Percentiles rank a stretch among this genome's conserved stretches.
phyloP scores from a whole-genome alignment of 2,888 invertebrate genomes.

The Mycalesis mineus region DNA sequence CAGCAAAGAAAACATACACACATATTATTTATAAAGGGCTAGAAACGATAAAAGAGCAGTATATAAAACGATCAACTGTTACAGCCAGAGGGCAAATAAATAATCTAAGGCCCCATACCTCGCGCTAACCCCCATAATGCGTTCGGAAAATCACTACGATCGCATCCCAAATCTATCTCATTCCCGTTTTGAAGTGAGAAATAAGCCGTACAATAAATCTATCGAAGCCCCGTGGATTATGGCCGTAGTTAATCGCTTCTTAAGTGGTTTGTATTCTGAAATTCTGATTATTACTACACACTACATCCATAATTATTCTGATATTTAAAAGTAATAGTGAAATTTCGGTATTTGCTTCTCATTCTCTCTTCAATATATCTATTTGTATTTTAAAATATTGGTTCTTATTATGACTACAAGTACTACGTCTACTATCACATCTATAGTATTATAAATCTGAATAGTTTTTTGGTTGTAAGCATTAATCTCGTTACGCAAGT shows the following conservation, averaged over 20 bases:
- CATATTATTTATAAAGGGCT: background rate
- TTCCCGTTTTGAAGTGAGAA: slow-evolving; percentile 26
- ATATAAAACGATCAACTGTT: background rate
- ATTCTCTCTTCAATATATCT: too few relatives aligned
- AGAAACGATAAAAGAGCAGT: background rate
- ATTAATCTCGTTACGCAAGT: too few relatives aligned
- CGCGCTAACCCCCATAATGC: slow-evolving; percentile 19
- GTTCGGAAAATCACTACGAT: slow-evolving; percentile 16
- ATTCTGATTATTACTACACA: too few relatives aligned
- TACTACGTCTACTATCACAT: too few relatives aligned
- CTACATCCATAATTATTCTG: too few relatives aligned
- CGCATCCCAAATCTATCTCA: slow-evolving; percentile 21
- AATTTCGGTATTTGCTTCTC: too few relatives aligned
- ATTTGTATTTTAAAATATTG: too few relatives aligned
- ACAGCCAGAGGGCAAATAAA: slow-evolving; percentile 9
- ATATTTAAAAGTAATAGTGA: too few relatives aligned
- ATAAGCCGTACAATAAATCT: slow-evolving; percentile 34
- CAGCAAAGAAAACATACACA: background rate
- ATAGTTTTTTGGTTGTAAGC: too few relatives aligned
- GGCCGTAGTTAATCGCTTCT: slow-evolving; percentile 27
- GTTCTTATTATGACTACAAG: too few relatives aligned
- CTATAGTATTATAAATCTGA: too few relatives aligned
- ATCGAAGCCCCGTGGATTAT: slow-evolving; percentile 25
- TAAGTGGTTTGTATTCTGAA: slow-evolving; percentile 4
- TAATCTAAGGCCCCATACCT: slow-evolving; percentile 14